These are phyloP conservation scores for Oxystoma pomonae DNA, from an alignment of 2,888 invertebrate genomes.

Conservation along the genomic window DNA sequence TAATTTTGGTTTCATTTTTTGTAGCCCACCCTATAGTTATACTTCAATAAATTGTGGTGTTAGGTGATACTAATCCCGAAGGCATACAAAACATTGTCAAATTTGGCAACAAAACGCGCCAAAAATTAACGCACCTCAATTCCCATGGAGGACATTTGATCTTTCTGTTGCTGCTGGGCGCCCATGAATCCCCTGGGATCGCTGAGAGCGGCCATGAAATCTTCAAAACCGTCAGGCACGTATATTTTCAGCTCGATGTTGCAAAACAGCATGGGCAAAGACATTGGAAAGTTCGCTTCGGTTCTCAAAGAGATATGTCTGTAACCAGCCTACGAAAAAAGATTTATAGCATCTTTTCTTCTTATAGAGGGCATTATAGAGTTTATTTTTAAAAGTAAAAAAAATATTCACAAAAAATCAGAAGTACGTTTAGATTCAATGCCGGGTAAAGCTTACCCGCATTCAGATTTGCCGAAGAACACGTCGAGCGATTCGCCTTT, in stretches of 20 bases:
- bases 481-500: too few relatives aligned
- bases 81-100: too few relatives aligned
- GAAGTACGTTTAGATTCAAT: background rate
- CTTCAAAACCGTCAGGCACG: constrained; percentile 98
- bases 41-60: too few relatives aligned
- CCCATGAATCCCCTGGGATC: constrained; percentile 91
- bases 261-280: constrained; percentile 97
- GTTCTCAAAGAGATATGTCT: constrained; percentile 96
- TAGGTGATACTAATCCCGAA: too few relatives aligned
- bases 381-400: too few relatives aligned
- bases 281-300: constrained; percentile 99
- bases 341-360: too few relatives aligned
- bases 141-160: constrained; percentile 94
- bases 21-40: too few relatives aligned
- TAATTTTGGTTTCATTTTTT: too few relatives aligned
- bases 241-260: constrained; percentile 99
- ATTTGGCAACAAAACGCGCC: too few relatives aligned
- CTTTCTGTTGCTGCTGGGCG: constrained; percentile 79
- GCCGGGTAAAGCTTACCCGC: too few relatives aligned
- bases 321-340: constrained; percentile 79
- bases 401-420: background rate
- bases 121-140: constrained; percentile 58
- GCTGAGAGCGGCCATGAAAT: constrained; percentile 96
- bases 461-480: too few relatives aligned
- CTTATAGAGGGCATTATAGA: too few relatives aligned